Conservation (phyloP, 2,113 vertebrate species). For the Tangachromis dhanisi region DNA sequence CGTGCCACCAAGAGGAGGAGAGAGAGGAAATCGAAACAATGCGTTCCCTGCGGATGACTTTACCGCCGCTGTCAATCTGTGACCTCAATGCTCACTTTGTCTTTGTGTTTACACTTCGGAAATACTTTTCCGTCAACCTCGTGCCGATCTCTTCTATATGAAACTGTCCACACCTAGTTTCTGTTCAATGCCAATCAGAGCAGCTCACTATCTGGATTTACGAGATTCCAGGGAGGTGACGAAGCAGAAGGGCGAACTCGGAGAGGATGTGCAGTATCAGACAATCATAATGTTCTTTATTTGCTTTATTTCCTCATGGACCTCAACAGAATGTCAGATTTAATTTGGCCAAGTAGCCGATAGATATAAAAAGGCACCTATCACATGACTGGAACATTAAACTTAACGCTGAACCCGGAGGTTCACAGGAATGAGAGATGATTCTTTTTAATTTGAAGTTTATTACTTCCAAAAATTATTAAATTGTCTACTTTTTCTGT, state of each 20-base stretch:
- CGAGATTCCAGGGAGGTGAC: neutral
- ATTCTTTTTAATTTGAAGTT: neutral
- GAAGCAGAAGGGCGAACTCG: rapidly evolving
- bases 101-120: neutral
- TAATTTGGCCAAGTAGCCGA: neutral
- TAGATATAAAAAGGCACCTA: neutral
- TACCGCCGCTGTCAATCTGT: neutral
- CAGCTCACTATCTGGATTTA: neutral
- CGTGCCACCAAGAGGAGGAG: neutral
- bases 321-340: neutral
- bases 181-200: neutral
- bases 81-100: neutral
- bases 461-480: neutral
- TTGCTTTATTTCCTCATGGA: neutral
- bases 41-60: neutral
- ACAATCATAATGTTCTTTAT: neutral
- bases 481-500: neutral
- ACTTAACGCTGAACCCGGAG: neutral
- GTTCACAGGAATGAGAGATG: neutral
- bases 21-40: constrained; percentile 20
- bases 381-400: neutral
- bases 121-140: neutral
- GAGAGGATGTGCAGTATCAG: neutral
- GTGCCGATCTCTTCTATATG: neutral
- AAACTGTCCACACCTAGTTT: neutral